These are phyloP conservation scores for Noctuana brunneofusca DNA, from an alignment of 2,888 invertebrate genomes.

Conservation along the genomic window DNA sequence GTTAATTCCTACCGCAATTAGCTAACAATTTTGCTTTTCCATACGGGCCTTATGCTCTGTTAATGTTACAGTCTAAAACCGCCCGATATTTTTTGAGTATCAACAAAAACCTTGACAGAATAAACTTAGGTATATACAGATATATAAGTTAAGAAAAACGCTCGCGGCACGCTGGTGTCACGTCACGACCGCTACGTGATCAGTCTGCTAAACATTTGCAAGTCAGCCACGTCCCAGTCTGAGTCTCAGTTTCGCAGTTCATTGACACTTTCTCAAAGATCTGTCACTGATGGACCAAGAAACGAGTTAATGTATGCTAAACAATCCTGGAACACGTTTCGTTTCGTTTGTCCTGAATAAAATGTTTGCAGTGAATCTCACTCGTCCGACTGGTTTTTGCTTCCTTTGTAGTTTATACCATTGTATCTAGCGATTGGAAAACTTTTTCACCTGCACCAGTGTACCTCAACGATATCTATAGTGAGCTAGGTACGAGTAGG, in stretches of 20 bases:
- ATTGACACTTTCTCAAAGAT: conserved; percentile 31
- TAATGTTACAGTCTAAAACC: too few species aligned
- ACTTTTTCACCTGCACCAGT: not conserved
- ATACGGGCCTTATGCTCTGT: too few species aligned
- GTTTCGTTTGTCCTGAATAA: conserved; percentile 15
- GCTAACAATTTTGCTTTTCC: too few species aligned
- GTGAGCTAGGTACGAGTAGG: not conserved
- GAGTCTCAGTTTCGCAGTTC: conserved; percentile 19
- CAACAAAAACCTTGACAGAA: too few species aligned
- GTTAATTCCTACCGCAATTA: too few species aligned
- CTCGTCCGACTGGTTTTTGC: conserved; percentile 17
- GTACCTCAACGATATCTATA: not conserved
- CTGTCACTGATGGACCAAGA: conserved; percentile 4
- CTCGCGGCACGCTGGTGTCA: not conserved
- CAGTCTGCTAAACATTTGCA: not conserved
- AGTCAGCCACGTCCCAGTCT: not conserved
- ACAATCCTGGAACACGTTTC: conserved; percentile 8
- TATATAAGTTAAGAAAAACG: not conserved
- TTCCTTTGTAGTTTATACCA: conserved; percentile 3
- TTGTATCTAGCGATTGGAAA: not conserved
- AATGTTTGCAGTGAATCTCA: conserved; percentile 13
- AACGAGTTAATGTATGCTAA: conserved; percentile 28
- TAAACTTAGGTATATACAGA: not conserved
- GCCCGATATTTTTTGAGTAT: too few species aligned
- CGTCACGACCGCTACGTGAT: not conserved